These are phyloP conservation scores for Elysia chlorotica DNA, from an alignment of 1,140 invertebrate species.

Conservation along the genomic window DNA sequence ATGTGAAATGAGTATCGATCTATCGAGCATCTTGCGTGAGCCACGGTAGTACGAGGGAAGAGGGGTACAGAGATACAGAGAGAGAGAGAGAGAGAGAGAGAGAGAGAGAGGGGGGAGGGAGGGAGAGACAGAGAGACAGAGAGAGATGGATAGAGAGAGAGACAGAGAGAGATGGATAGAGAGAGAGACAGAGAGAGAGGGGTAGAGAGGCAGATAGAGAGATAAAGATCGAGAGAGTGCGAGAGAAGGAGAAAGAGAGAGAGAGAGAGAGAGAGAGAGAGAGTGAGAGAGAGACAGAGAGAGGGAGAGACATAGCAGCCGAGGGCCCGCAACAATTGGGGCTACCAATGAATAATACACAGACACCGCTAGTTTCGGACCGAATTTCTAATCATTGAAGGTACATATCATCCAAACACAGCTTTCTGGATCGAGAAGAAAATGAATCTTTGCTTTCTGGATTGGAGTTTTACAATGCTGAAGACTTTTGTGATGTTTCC, in stretches of 20 bases:
- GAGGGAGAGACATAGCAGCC: neutral
- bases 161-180: neutral
- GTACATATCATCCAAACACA: neutral
- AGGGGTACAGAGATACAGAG: neutral
- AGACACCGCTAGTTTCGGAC: neutral
- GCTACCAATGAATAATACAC: neutral
- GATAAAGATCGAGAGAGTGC: neutral
- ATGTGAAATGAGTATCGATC: too few species aligned
- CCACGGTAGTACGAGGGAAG: too few species aligned
- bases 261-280: constrained; percentile 1
- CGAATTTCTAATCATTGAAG: neutral
- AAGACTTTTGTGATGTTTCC: too few species aligned
- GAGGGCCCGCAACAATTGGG: neutral
- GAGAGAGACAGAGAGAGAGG: neutral
- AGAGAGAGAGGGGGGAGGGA: neutral
- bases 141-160: neutral
- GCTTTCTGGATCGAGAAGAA: neutral
- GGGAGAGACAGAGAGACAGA: neutral
- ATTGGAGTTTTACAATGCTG: neutral
- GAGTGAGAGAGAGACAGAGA: constrained; percentile 3
- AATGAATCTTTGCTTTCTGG: neutral
- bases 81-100: neutral
- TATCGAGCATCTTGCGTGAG: too few species aligned
- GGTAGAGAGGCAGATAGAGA: neutral
- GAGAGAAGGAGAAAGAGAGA: neutral